phyloP scores from a whole-genome alignment of 2,888 invertebrate species.

The Mesopsocus fuscifrons region DNA sequence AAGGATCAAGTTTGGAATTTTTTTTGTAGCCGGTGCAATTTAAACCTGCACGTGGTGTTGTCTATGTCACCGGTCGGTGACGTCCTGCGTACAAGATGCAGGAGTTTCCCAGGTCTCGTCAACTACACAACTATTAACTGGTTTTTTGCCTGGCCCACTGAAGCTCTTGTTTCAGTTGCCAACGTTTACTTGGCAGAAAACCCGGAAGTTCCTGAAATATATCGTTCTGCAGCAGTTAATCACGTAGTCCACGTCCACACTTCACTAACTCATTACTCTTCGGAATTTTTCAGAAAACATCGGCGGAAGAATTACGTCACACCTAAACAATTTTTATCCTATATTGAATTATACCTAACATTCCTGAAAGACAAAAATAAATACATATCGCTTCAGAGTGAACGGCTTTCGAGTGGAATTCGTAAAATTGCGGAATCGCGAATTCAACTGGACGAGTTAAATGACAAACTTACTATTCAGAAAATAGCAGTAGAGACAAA shows the following conservation, averaged over 20 bases:
- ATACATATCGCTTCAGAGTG: slow-evolving; percentile 37
- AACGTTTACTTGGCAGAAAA: slow-evolving; percentile 65
- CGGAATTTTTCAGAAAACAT: slow-evolving; percentile 49
- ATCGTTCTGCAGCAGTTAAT: slow-evolving; percentile 50
- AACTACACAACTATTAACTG: slow-evolving; percentile 87
- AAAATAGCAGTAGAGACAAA: slow-evolving; percentile 66
- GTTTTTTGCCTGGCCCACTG: slow-evolving; percentile 86
- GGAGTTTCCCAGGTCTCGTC: slow-evolving; percentile 81
- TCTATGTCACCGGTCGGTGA: slow-evolving; percentile 83
- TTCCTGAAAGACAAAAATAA: slow-evolving; percentile 49
- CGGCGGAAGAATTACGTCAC: slow-evolving; percentile 74
- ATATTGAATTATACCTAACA: slow-evolving; percentile 55
- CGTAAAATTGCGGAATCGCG: slow-evolving; percentile 78
- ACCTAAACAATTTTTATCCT: slow-evolving; percentile 82
- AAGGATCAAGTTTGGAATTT: slow-evolving; percentile 76
- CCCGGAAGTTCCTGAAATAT: slow-evolving; percentile 41
- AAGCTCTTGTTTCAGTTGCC: slow-evolving; percentile 75
- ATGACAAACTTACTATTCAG: slow-evolving; percentile 61
- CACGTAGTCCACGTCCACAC: slow-evolving; percentile 78
- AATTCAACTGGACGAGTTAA: slow-evolving; percentile 57
- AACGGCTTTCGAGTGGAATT: slow-evolving; percentile 47
- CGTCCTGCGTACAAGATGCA: slow-evolving; percentile 58
- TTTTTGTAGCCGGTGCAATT: slow-evolving; percentile 55
- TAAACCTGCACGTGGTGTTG: slow-evolving; percentile 75
- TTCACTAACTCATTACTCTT: slow-evolving; percentile 48